These are phyloP conservation scores for Sapayoa aenigma DNA, from an alignment of 2,113 vertebrate species.

Conservation along the genomic window DNA sequence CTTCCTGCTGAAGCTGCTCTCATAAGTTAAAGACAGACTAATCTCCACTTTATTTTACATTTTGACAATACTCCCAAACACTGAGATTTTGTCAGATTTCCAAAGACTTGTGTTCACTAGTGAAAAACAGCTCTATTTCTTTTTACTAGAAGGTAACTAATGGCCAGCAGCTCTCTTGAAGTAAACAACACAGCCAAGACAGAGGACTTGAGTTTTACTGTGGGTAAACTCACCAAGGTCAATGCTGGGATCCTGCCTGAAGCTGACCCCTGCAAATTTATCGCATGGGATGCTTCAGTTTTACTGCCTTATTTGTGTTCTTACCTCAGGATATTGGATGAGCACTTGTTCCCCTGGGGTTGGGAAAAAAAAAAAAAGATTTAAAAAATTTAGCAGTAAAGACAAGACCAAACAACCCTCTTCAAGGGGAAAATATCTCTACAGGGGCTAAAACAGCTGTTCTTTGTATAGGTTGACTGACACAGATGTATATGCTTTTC, in stretches of 20 bases:
- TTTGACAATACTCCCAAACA: not conserved
- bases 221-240: slow-evolving; percentile 32
- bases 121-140: not conserved
- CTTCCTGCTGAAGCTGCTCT: not conserved
- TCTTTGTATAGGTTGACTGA: not conserved
- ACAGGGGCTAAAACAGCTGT: slow-evolving; percentile 14
- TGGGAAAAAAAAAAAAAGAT: not conserved
- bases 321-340: not conserved
- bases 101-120: not conserved
- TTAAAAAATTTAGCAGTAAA: not conserved
- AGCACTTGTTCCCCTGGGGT: not conserved
- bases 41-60: not conserved
- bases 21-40: not conserved
- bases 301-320: slow-evolving; percentile 8
- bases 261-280: slow-evolving; percentile 22
- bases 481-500: slow-evolving; percentile 1
- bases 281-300: not conserved
- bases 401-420: slow-evolving; percentile 47
- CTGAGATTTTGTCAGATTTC: not conserved
- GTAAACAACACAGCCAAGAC: not conserved
- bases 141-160: not conserved
- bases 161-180: not conserved
- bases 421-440: slow-evolving; percentile 9
- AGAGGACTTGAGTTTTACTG: not conserved
- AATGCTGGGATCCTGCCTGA: not conserved